These are phyloP conservation scores for Atta cephalotes DNA, from an alignment of 1,140 invertebrate species.

Conservation along the genomic window DNA sequence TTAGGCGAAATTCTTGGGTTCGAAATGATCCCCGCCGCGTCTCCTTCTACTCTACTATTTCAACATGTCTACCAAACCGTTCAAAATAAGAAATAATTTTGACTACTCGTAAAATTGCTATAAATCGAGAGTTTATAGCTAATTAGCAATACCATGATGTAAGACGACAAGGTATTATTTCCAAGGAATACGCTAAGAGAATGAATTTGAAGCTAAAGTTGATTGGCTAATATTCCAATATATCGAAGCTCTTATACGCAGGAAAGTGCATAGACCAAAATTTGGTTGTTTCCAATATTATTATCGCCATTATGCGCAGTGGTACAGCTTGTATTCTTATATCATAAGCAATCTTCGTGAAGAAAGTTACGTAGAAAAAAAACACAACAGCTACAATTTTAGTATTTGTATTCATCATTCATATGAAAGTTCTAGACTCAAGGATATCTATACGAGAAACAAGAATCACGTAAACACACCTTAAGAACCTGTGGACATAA, in stretches of 20 bases:
- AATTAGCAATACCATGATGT: background rate
- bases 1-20: constrained; percentile 49
- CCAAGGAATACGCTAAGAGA: no score
- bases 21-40: background rate
- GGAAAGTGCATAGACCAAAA: no score
- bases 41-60: background rate
- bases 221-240: no score
- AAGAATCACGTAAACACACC: constrained; percentile 34
- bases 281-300: no score
- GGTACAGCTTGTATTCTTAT: no score
- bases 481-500: constrained; percentile 54
- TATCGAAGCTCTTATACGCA: no score
- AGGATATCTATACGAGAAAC: constrained; percentile 14
- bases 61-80: background rate
- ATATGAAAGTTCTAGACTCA: constrained; percentile 22
- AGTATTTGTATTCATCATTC: background rate
- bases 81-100: background rate
- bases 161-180: no score
- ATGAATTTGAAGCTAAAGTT: no score
- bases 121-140: background rate
- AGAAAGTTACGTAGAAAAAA: background rate
- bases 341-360: no score
- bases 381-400: background rate
- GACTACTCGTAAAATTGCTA: background rate
- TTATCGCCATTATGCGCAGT: no score